phyloP scores from a whole-genome alignment of 2,888 invertebrate genomes.

The Pheosia gnoma region DNA sequence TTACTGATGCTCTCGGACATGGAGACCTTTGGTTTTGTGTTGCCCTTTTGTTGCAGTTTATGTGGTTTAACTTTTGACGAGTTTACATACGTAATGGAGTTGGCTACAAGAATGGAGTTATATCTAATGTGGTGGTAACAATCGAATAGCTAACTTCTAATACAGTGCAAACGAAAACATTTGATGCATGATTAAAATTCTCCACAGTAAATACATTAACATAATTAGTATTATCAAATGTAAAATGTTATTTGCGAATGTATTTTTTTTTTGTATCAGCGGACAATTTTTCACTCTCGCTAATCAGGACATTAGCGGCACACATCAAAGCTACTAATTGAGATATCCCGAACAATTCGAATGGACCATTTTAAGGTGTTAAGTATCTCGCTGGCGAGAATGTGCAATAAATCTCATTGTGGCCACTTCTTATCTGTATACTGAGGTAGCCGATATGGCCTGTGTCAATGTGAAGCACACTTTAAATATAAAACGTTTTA shows the following conservation, averaged over 20 bases:
- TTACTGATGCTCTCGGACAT: slow-evolving; percentile 42
- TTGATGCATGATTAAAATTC: no score
- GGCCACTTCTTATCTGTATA: slow-evolving; percentile 68
- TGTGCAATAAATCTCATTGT: slow-evolving; percentile 79
- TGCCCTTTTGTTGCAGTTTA: slow-evolving; percentile 29
- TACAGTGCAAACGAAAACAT: no score
- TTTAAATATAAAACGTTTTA: slow-evolving; percentile 68
- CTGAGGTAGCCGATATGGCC: slow-evolving; percentile 74
- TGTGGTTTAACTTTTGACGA: slow-evolving; percentile 36
- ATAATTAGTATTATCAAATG: not conserved
- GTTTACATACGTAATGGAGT: slow-evolving; percentile 20
- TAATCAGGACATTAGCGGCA: slow-evolving; percentile 54
- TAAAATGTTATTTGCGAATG: not conserved
- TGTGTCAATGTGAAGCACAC: slow-evolving; percentile 66
- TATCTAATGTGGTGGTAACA: no score
- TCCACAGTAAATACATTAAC: no score
- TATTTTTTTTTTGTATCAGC: not conserved
- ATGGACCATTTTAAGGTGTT: slow-evolving; percentile 64
- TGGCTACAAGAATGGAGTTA: no score
- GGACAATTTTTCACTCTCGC: slow-evolving; percentile 2
- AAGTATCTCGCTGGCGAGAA: slow-evolving; percentile 49
- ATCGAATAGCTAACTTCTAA: no score
- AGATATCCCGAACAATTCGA: slow-evolving; percentile 59
- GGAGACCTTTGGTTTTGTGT: slow-evolving; percentile 13
- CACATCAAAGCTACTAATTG: slow-evolving; percentile 68